Evolutionary conservation across 1,140 invertebrate species (phyloP), one percentile per base, ranked within the genome.

Genomic region (Cydia strobilella): DNA sequence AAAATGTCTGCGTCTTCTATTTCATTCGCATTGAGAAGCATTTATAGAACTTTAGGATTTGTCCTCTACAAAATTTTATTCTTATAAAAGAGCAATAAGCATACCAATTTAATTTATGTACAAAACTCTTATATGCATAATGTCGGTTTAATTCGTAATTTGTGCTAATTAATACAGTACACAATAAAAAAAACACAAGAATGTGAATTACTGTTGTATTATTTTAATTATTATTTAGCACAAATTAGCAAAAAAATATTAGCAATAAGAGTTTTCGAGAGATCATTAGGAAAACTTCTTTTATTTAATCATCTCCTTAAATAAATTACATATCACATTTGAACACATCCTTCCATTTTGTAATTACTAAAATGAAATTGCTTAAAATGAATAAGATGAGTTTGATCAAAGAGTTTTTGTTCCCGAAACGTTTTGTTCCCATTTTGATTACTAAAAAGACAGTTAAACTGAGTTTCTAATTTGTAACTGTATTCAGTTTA

Each of bases 221-320:
- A 51, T 15, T 59, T 73, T 7, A 66, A 51, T 71, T 42, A 76
- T 77, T 77, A 69, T 74, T 78, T 77, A 76, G 75, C 79, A 77
- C 77, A 84, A 81, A 76, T 75, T 51, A 74, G 74, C 73, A 83
- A 84, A 82, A 77, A 39, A 23, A 75, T 74, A 78, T 79, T 66
- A 84, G 85, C 87, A 89, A 84, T 86, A 89, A 92, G 90, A 92
- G 89, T 87, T 90, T 87, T 79, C 87, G 80, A 92, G 90, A 92
- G 90, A 92, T 92, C 90, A 92, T 92, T 90, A 86, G 87, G 90
- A 92, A 92, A 92, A 92, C 90, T 91, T 92, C 80, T 79, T 88
- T 88, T 86, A 82, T 87, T 90, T 87, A 86, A 86, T 83, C 81
- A 73, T 84, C 73, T 84, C 78, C 89, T 87, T 92, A 90, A 90